These are phyloP conservation scores for Empis livida DNA, from an alignment of 2,888 invertebrate species.

Conservation along the genomic window DNA sequence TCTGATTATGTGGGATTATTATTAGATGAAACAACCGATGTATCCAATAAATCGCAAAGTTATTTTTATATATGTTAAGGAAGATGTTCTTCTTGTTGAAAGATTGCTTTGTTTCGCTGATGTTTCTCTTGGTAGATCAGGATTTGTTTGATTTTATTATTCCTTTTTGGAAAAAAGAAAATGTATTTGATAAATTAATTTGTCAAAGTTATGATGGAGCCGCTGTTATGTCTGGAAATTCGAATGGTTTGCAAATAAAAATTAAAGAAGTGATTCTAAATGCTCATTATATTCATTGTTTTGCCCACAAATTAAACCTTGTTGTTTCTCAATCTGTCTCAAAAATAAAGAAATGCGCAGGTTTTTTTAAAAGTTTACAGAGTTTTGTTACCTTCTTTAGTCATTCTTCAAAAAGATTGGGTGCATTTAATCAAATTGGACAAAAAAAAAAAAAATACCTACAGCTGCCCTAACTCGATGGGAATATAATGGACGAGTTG, in stretches of 20 bases:
- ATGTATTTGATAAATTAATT: constrained; percentile 11
- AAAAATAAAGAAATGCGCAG: constrained; percentile 1
- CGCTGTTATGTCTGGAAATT: constrained; percentile 13
- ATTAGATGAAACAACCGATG: constrained; percentile 12
- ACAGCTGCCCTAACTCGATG: constrained; percentile 12
- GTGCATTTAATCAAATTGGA: constrained; percentile 7
- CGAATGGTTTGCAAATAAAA: constrained; percentile 17
- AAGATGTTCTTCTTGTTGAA: constrained; percentile 12
- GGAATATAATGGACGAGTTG: constrained; percentile 12
- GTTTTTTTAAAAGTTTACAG: constrained; percentile 1
- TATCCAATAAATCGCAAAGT: constrained; percentile 13
- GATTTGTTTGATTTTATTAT: constrained; percentile 2
- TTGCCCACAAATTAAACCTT: constrained; percentile 15
- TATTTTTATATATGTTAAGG: constrained; percentile 11
- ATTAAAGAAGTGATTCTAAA: constrained; percentile 14
- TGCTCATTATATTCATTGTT: constrained; percentile 18
- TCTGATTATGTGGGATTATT: constrained; percentile 17
- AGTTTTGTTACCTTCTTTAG: constrained; percentile 14
- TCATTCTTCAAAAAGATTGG: constrained; percentile 14
- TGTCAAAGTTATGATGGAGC: constrained; percentile 18
- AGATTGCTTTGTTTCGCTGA: constrained; percentile 13
- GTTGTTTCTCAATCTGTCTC: constrained; percentile 7
- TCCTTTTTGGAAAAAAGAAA: constrained; percentile 2
- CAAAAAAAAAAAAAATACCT: constrained; percentile 11
- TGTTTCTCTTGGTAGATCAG: constrained; percentile 13